These are phyloP conservation scores for Grapholita molesta DNA, from an alignment of 1,140 invertebrate species.

Conservation along the genomic window DNA sequence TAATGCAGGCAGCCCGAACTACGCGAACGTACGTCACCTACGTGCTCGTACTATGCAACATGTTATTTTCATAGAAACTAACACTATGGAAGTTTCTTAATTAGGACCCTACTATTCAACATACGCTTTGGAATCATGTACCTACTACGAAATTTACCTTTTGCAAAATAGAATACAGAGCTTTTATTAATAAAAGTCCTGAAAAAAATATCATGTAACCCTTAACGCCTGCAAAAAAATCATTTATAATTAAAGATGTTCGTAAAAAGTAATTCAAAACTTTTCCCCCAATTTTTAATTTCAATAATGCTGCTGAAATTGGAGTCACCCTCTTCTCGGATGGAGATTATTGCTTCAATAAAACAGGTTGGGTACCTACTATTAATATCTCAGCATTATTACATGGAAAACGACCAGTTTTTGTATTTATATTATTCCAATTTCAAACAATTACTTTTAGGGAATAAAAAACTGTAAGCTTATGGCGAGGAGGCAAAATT, in stretches of 20 bases:
- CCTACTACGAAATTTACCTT: too few species aligned
- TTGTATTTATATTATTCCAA: slow-evolving; percentile 5
- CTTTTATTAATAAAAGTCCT: too few species aligned
- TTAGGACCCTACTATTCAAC: too few species aligned
- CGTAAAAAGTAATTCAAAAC: neutral
- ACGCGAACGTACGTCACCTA: neutral
- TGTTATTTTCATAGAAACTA: neutral
- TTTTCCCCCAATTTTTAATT: neutral
- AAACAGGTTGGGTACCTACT: neutral
- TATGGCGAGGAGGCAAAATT: neutral
- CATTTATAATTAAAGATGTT: neutral
- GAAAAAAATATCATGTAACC: neutral
- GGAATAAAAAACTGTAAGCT: neutral
- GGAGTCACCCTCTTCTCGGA: neutral
- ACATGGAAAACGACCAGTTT: neutral
- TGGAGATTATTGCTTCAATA: slow-evolving; percentile 13
- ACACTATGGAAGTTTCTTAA: too few species aligned
- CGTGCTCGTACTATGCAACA: neutral
- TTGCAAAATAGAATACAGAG: too few species aligned
- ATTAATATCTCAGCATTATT: neutral
- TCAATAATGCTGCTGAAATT: slow-evolving; percentile 11
- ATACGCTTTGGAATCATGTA: too few species aligned
- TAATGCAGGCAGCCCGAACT: neutral
- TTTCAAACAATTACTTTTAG: neutral
- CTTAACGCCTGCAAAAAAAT: neutral